Evolutionary conservation across 2,888 invertebrate species (phyloP).

Genomic region (Sesamia inferens): DNA sequence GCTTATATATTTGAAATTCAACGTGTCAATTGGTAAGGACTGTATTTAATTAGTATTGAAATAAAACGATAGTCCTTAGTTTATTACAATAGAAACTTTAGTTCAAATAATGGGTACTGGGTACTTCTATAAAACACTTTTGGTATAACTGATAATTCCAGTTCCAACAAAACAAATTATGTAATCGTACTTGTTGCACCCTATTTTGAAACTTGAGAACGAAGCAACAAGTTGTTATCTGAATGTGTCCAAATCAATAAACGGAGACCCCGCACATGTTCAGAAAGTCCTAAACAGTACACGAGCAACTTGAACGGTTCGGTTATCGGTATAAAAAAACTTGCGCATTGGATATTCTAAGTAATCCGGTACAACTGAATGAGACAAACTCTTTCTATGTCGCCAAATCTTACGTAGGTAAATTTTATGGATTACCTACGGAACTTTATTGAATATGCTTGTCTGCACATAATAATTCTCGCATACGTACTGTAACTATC

Average conservation of each 20-base stretch:
- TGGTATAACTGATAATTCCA: background rate
- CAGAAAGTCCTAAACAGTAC: slow-evolving; percentile 60
- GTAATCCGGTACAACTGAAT: slow-evolving; percentile 38
- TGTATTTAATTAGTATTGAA: slow-evolving; percentile 18
- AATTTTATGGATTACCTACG: slow-evolving; percentile 1
- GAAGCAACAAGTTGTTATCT: slow-evolving; percentile 52
- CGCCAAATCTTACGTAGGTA: slow-evolving; percentile 26
- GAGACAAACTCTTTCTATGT: slow-evolving; percentile 41
- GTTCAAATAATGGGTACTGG: background rate
- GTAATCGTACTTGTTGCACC: slow-evolving; percentile 11
- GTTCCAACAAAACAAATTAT: background rate
- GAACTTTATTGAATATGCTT: slow-evolving; percentile 8
- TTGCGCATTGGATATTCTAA: slow-evolving; percentile 42
- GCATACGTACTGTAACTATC: background rate
- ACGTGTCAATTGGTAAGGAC: slow-evolving; percentile 20
- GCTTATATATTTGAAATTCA: slow-evolving; percentile 37
- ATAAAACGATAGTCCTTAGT: background rate
- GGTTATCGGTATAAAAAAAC: slow-evolving; percentile 46
- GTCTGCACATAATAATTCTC: background rate
- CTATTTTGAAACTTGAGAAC: slow-evolving; percentile 32
- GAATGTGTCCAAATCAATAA: slow-evolving; percentile 72
- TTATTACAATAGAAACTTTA: background rate
- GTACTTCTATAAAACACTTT: background rate
- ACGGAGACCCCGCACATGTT: slow-evolving; percentile 49
- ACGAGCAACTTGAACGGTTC: slow-evolving; percentile 19